Conservation (phyloP, 23 tunicate species). For the Halocynthia aurantium region DNA sequence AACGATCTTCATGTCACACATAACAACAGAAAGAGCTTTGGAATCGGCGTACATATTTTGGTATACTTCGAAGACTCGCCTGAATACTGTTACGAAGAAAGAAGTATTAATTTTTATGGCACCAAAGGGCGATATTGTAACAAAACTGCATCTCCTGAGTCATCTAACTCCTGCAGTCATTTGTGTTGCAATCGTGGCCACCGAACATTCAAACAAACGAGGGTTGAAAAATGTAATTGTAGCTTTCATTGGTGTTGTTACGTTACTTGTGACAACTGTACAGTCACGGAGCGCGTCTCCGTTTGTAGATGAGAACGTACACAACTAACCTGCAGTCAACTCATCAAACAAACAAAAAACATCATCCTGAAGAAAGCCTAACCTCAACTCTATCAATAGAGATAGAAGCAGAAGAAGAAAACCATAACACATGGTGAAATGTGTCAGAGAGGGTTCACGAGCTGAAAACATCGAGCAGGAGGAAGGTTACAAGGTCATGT, state of each 20-base stretch:
- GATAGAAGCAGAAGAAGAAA: too few species aligned
- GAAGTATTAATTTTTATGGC: slow-evolving; percentile 1
- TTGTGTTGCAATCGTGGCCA: slow-evolving; percentile 26
- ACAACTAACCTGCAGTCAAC: too few species aligned
- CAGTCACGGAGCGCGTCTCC: slow-evolving; percentile 9
- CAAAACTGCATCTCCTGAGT: background rate
- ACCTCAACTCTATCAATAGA: too few species aligned
- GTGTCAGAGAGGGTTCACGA: too few species aligned
- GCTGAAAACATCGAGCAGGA: too few species aligned
- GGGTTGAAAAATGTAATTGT: slow-evolving; percentile 20
- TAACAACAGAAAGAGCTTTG: background rate
- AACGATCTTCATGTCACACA: background rate
- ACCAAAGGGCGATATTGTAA: slow-evolving; percentile 22
- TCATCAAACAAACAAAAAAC: too few species aligned
- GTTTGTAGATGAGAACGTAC: slow-evolving; percentile 15
- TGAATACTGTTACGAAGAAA: slow-evolving; percentile 12
- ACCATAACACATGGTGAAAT: too few species aligned
- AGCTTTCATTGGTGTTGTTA: slow-evolving; percentile 25
- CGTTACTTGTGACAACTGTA: slow-evolving; percentile 15
- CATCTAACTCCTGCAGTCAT: slow-evolving; percentile 7
- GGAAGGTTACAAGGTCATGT: too few species aligned
- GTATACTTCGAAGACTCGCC: slow-evolving; percentile 21
- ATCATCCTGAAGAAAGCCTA: too few species aligned
- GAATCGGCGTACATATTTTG: slow-evolving; percentile 8
- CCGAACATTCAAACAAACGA: slow-evolving; percentile 14